Base-by-base conservation (phyloP, 1,140 invertebrate species). In the Drosophila lini region DNA sequence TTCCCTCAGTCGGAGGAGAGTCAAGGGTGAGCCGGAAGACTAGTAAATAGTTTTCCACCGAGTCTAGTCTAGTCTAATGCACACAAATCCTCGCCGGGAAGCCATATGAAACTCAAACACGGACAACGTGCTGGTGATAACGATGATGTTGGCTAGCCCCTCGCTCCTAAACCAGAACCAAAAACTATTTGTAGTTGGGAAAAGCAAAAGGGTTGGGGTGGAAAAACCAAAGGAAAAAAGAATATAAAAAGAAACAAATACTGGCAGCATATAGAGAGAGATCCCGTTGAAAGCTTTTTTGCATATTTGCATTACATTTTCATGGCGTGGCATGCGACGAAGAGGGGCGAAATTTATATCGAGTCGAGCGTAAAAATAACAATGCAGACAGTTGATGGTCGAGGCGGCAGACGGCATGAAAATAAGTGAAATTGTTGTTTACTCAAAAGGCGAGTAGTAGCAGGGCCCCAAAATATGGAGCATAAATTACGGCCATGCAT, bases 371-470 rank as follows among this genome's bases (percentile, higher is more conserved):
- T 88, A 88, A 88, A 88, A 88, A 88, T 88, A 88, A 88, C 83
- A 88, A 88, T 89, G 83, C 80, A 82, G 80, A 86, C 79, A 73
- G 73, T 74, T 63, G 73, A 76, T 77, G 57, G 74, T 52, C 61
- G 63, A 71, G 69, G 68, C 69, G 56, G 77, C 83, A 88, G 83
- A 88, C 83, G 80, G 83, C 83, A 88, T 88, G 83, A 89, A 88
- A 88, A 88, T 89, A 88, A 88, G 83, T 88, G 83, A 88, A 88
- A 88, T 88, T 88, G 83, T 88, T 88, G 84, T 86, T 88, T 86
- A 88, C 82, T 82, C 79, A 80, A 70, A 80, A 19, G 16, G 70
- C 78, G 81, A 65, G 53, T 57, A 65, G 53, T 57, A 64, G 67
- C 50, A 8, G 16, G 25, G 45, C 13, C 45, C 45, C 31, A 40